Evolutionary conservation across 53 echinoderm and acorn worm genomes (phyloP), one percentile per base, ranked within the genome.

Genomic region (Arbacia lixula): DNA sequence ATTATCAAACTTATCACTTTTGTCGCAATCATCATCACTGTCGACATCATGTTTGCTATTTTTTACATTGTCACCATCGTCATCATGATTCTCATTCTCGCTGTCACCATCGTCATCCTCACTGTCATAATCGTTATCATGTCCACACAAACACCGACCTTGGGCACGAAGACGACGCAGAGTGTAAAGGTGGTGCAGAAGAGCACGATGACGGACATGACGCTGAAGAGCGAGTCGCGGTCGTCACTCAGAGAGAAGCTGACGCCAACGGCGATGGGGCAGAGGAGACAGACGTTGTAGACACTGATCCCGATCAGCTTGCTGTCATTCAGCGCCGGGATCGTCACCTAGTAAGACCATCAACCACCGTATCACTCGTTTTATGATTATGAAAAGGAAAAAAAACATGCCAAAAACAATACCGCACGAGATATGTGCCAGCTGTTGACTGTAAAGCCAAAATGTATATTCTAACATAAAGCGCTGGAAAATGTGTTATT

Each of bases 211-310:
- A 83, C 71, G 37, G 95, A 76, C 19, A 88, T 62, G 53, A 95
- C 93, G 56, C 86, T 62, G 61, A 88, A 95, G 35, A 88, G 86
- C 2, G 91, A 84, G 16, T 68, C 78, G 1, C 89, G 89, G 72
- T 95, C 88, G 62, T 64, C 68, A 36, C 74, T 68, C 9, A 95
- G 73, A 16, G 90, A 86, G 32, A 89, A 87, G 58, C 91, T 91
- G 50, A 95, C 88, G 35, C 93, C 90, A 10, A 93, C 68, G 0
- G 93, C 95, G 10, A 95, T 88, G 9, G 81, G 60, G 49, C 93
- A 95, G 1, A 95, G 81, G 41, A 95, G 93, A 75, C 93, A 75
- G 19, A 95, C 95, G 77, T 95, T 95, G 90, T 95, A 95, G 28
- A 95, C 95, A 39, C 93, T 90, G 24, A 95, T 88, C 10, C 95